A percentile compares a stretch with the other conserved stretches of the same genome.
Evolutionary conservation across 2,797 vertebrate species (phyloP).

Genomic region (Coreius guichenoti): DNA sequence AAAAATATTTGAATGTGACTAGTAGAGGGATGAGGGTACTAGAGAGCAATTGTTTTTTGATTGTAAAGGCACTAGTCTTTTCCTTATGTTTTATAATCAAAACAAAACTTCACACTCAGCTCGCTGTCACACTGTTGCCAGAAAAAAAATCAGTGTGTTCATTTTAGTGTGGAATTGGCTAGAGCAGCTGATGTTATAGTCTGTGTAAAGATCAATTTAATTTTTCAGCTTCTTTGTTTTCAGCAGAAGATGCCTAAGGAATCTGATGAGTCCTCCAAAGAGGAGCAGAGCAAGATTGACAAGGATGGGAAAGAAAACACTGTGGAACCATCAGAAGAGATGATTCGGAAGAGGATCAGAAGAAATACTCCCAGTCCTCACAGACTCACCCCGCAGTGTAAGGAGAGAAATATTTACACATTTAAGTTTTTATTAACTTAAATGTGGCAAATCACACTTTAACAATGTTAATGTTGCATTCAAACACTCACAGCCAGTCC

Average conservation of each 20-base stretch:
- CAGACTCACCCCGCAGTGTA: constrained; percentile 81
- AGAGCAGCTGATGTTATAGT: not conserved
- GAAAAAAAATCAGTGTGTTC: not conserved
- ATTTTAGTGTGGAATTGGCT: not conserved
- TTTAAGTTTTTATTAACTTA: not conserved
- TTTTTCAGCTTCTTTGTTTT: constrained; percentile 41
- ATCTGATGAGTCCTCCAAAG: constrained; percentile 72
- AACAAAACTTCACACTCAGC: not conserved
- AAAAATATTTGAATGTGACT: not conserved
- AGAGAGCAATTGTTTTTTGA: not conserved
- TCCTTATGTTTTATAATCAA: not conserved
- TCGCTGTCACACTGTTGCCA: not conserved
- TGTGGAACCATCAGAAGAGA: constrained; percentile 73
- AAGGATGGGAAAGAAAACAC: constrained; percentile 62
- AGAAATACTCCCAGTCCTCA: constrained; percentile 77
- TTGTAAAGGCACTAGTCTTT: not conserved
- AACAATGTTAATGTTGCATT: not conserved
- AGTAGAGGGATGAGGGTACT: not conserved
- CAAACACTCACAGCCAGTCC: constrained; percentile 83
- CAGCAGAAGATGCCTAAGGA: constrained; percentile 85
- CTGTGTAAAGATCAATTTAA: not conserved
- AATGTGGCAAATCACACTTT: not conserved
- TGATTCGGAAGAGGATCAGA: constrained; percentile 73
- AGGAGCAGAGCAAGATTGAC: constrained; percentile 72
- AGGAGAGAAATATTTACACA: constrained; percentile 64